These are phyloP conservation scores for Papilio gigon DNA, from an alignment of 2,888 invertebrate genomes.

Conservation along the genomic window DNA sequence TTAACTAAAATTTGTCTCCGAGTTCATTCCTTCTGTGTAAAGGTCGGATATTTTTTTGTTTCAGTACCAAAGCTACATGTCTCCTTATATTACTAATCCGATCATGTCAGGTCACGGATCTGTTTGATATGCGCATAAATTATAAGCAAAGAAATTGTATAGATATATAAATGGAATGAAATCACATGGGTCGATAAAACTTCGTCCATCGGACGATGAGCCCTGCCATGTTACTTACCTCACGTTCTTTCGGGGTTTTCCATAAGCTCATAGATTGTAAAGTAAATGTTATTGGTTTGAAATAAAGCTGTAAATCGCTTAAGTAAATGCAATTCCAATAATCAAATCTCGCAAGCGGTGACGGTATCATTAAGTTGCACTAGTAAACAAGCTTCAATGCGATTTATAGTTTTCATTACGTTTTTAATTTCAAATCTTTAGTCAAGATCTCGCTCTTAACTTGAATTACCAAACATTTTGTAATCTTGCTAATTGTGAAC, in stretches of 20 bases:
- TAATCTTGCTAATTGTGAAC: too few relatives aligned
- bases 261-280: neutral
- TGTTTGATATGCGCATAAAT: conserved; percentile 29
- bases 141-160: conserved; percentile 13
- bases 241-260: conserved; percentile 21
- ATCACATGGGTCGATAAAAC: neutral
- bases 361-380: conserved; percentile 14
- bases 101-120: conserved; percentile 18
- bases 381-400: conserved; percentile 10
- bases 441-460: neutral
- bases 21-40: neutral
- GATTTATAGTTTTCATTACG: neutral
- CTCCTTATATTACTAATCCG: neutral
- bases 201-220: conserved; percentile 21
- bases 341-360: neutral
- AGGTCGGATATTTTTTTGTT: neutral
- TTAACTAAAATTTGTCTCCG: neutral
- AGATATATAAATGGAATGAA: neutral
- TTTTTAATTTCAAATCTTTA: neutral
- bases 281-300: neutral
- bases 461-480: neutral
- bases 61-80: neutral
- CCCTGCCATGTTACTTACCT: conserved; percentile 9
- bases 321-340: neutral
- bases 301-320: neutral